Evolutionary conservation across 2,888 invertebrate genomes (phyloP).

Genomic region (Ichneumoninae sp.): DNA sequence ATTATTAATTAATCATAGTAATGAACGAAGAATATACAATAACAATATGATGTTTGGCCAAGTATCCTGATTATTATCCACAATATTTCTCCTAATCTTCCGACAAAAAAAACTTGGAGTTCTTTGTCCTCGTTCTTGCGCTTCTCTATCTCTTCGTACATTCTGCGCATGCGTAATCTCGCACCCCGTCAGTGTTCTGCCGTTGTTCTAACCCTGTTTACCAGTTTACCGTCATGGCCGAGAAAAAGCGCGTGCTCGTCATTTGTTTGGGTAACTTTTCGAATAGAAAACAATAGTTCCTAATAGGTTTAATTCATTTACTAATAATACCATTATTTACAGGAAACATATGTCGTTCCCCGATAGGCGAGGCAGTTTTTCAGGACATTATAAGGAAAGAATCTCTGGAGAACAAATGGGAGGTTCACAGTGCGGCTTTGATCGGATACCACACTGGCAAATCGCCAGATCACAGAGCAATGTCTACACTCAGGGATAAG

Average conservation of each 20-base stretch:
- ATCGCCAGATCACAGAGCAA: slow-evolving; percentile 91
- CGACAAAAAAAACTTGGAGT: too few species aligned
- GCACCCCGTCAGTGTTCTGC: neutral
- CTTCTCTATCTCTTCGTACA: neutral
- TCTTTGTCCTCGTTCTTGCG: too few species aligned
- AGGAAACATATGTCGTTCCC: slow-evolving; percentile 98
- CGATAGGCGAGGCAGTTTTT: slow-evolving; percentile 97
- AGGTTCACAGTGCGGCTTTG: slow-evolving; percentile 95
- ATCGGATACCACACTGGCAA: slow-evolving; percentile 96
- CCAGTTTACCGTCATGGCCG: slow-evolving; percentile 66
- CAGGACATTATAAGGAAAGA: slow-evolving; percentile 90
- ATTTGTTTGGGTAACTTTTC: slow-evolving; percentile 76
- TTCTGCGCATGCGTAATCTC: neutral
- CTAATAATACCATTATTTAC: slow-evolving; percentile 65
- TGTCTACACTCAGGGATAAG: slow-evolving; percentile 89
- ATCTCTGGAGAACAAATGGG: slow-evolving; percentile 89
- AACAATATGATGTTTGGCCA: neutral
- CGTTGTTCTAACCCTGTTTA: neutral
- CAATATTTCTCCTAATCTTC: neutral
- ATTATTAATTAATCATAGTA: slow-evolving; percentile 39
- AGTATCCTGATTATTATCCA: neutral
- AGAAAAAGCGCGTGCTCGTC: slow-evolving; percentile 77
- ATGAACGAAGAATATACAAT: slow-evolving; percentile 8
- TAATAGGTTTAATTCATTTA: neutral
- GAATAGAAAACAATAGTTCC: neutral